Evolutionary conservation across 2,113 vertebrate genomes (phyloP), one percentile per base, ranked within the genome.

Genomic region (Cepphus grylle): DNA sequence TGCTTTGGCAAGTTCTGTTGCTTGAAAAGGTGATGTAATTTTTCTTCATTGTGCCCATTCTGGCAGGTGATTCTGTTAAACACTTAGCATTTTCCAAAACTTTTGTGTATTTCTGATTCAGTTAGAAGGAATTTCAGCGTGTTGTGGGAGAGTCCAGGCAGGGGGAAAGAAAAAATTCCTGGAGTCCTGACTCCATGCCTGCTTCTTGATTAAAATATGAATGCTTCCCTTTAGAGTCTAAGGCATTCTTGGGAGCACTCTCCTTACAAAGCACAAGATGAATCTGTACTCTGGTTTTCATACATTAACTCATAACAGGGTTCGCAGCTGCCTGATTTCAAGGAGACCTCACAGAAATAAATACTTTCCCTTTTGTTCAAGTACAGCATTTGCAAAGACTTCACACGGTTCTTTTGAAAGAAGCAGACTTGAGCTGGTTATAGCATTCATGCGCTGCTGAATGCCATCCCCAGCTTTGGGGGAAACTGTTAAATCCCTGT

Each of bases 251-350:
- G 69, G 69, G 69, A 76, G 69, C 23, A 2, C 72, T 70, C n/a
- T 94, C 58, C 81, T 86, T 38, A 92, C 88, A 96, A 94, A 96
- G 91, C 89, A 63, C 58, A 15, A 89, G 92, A 74, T 94, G 94
- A 87, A 94, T 88, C 81, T 79, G 43, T 38, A 47, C 69, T 84
- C 61, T 85, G 94, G 86, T 93, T 96, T 94, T 96, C 94, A 92
- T 84, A 77, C 81, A 77, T 87, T 27, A 89, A 81, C 94, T 93
- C 91, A 65, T 93, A 89, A 89, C 92, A 62, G 70, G 69, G 73
- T 81, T 96, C 95, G 67, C 97, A 97, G 94, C 92, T 96, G 94
- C 93, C 94, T 80, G 76, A 10, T 96, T 93, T 92, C 94, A 77
- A 61, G 93, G 94, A 94, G 94, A 95, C 94, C 92, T 90, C 94